Evolutionary conservation across 2,113 vertebrate species (phyloP).

Genomic region (Passerina amoena): DNA sequence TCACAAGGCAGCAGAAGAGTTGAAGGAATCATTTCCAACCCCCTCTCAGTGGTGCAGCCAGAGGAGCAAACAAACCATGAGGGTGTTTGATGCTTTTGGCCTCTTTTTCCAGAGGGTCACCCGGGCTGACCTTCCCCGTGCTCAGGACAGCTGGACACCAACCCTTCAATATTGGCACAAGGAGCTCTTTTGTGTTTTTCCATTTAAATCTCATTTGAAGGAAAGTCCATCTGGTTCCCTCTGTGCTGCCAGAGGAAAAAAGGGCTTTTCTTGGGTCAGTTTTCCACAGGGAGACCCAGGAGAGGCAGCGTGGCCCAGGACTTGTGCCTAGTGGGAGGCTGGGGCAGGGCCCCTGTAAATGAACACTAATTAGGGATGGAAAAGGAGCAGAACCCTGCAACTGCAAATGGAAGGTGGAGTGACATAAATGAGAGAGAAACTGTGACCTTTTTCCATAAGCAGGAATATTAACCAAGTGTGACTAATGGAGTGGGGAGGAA

Average conservation of each 20-base stretch:
- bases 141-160: background rate
- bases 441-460: background rate
- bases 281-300: background rate
- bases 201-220: conserved; percentile 13
- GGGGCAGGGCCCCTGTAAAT: background rate
- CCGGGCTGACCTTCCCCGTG: background rate
- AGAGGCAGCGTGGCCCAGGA: fast-evolving
- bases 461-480: background rate
- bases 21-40: fast-evolving
- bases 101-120: background rate
- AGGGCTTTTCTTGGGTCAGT: background rate
- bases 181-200: conserved; percentile 25
- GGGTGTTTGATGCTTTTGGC: background rate
- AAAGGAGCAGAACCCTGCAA: background rate
- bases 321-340: background rate
- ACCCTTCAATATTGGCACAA: background rate
- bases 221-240: conserved; percentile 23
- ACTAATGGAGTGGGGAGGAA: background rate
- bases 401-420: background rate
- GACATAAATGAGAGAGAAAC: background rate
- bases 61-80: background rate
- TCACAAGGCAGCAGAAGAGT: background rate
- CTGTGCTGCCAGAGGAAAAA: background rate
- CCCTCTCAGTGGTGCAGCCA: fast-evolving
- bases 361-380: background rate